phyloP scores from a whole-genome alignment of 2,888 invertebrate species.

The Troides oblongomaculatus region DNA sequence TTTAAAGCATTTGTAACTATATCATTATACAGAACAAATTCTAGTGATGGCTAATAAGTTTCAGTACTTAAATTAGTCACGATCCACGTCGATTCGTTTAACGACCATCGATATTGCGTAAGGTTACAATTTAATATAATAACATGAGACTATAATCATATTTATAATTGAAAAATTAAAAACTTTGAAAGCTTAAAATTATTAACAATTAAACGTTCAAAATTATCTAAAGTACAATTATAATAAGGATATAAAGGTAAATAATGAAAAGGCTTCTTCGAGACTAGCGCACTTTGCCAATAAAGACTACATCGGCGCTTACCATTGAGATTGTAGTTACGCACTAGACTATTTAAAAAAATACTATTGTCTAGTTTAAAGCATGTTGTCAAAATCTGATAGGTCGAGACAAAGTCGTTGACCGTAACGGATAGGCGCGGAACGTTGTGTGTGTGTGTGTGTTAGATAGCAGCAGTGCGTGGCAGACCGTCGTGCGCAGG shows the following conservation, averaged over 20 bases:
- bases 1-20: neutral
- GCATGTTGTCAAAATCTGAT: too few species aligned
- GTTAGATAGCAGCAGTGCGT: conserved; percentile 26
- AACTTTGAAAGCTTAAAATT: too few species aligned
- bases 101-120: neutral
- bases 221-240: too few species aligned
- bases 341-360: neutral
- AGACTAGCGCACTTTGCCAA: too few species aligned
- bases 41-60: neutral
- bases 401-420: neutral
- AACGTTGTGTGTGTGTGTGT: neutral
- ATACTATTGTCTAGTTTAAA: too few species aligned
- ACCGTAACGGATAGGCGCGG: neutral
- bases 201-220: too few species aligned
- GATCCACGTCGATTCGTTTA: conserved; percentile 5
- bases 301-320: neutral
- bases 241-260: too few species aligned
- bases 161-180: too few species aligned
- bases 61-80: neutral
- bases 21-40: neutral
- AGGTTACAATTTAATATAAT: too few species aligned
- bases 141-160: too few species aligned
- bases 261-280: too few species aligned
- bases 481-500: conserved; percentile 49
- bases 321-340: neutral